Percentiles rank a stretch among this genome's conserved stretches.
Evolutionary conservation across 1,140 invertebrate species (phyloP).

Genomic region (Lepidotrigona ventralis): DNA sequence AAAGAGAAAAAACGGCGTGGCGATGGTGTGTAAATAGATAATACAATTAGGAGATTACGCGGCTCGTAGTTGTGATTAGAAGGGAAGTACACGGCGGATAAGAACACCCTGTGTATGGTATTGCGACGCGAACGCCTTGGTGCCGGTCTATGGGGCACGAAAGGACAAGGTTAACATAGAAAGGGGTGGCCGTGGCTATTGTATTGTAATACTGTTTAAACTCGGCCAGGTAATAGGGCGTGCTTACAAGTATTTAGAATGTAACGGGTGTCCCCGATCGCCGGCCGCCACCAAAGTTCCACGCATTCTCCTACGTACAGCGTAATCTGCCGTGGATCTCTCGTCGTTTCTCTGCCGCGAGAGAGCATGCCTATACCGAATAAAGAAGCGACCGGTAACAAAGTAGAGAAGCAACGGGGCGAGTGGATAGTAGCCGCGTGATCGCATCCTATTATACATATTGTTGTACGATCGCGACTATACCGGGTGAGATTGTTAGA

Average conservation of each 20-base stretch:
- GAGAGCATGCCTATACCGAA: conserved; percentile 41
- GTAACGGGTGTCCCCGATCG: conserved; percentile 66
- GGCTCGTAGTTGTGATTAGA: not conserved
- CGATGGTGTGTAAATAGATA: too few relatives aligned
- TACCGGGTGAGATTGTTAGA: conserved; percentile 22
- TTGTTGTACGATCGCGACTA: conserved; percentile 9
- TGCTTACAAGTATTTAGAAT: conserved; percentile 75
- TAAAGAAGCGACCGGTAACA: conserved; percentile 47
- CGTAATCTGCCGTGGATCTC: conserved; percentile 50
- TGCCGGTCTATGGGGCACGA: conserved; percentile 42
- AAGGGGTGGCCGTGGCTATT: conserved; percentile 61
- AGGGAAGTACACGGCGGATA: too few relatives aligned
- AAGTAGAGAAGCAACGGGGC: conserved; percentile 35
- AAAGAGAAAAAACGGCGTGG: too few relatives aligned
- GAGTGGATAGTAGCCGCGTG: conserved; percentile 30
- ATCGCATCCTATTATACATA: conserved; percentile 47
- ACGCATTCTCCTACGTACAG: conserved; percentile 33
- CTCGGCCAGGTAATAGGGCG: conserved; percentile 68
- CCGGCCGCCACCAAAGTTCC: not conserved
- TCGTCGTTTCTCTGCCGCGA: conserved; percentile 36
- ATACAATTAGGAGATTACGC: too few relatives aligned
- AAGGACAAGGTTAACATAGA: conserved; percentile 50
- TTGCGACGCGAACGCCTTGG: not conserved
- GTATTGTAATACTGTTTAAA: conserved; percentile 74
- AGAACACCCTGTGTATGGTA: conserved; percentile 24